Evolutionary conservation across 2,797 vertebrate genomes (phyloP).

Genomic region (Arnoldichthys spilopterus): DNA sequence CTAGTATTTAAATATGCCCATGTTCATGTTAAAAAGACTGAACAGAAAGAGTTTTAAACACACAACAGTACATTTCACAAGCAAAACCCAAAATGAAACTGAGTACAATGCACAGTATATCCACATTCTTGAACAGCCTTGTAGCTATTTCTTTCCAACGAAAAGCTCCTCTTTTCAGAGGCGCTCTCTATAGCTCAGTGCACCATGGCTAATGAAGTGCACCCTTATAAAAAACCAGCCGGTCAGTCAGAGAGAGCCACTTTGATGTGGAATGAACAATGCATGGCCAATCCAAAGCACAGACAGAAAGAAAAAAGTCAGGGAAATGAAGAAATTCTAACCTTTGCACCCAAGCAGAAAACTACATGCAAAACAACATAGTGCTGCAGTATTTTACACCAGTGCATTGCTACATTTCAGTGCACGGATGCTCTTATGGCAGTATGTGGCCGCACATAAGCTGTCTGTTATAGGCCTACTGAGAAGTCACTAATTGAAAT

Average conservation of each 20-base stretch:
- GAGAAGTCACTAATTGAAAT: slow-evolving; percentile 25
- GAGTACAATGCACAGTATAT: neutral
- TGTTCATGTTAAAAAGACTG: no score
- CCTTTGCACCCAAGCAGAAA: neutral
- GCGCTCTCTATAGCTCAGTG: slow-evolving; percentile 60
- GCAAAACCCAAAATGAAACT: no score
- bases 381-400: neutral
- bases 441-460: neutral
- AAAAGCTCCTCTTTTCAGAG: slow-evolving; percentile 33
- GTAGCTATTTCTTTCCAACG: slow-evolving; percentile 38
- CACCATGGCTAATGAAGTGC: slow-evolving; percentile 70
- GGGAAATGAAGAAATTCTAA: slow-evolving; percentile 3
- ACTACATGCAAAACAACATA: neutral
- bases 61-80: no score
- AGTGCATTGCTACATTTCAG: neutral
- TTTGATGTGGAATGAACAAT: slow-evolving; percentile 50
- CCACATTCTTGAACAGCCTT: slow-evolving; percentile 1
- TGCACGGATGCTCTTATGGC: neutral
- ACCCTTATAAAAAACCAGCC: slow-evolving; percentile 71
- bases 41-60: no score
- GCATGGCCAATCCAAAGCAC: slow-evolving; percentile 28
- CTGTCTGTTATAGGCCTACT: neutral
- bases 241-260: slow-evolving; percentile 60
- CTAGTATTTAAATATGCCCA: no score
- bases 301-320: slow-evolving; percentile 12